Percentiles rank a stretch among this genome's conserved stretches.
phyloP scores from a whole-genome alignment of 2,888 invertebrate species.

The Melanophora roralis region DNA sequence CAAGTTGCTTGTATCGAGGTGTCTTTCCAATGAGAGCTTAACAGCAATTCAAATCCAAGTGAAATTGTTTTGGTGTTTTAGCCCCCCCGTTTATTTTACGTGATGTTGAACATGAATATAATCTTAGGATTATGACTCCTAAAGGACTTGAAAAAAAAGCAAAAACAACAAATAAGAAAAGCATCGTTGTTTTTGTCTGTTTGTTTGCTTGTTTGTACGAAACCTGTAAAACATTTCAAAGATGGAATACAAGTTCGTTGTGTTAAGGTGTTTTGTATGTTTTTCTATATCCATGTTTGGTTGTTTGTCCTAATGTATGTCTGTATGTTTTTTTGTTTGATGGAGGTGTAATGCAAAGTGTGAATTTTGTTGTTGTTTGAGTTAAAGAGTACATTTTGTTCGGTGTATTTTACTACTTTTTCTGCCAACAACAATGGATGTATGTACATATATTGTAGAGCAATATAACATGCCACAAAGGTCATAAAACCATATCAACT shows the following conservation, averaged over 20 bases:
- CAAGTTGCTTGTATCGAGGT: not conserved
- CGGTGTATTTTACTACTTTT: constrained; percentile 51
- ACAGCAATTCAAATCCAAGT: not conserved
- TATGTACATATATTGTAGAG: constrained; percentile 61
- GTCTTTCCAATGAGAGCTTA: not conserved
- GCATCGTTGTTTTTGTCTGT: not conserved
- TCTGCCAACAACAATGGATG: not conserved
- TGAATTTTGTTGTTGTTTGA: not conserved
- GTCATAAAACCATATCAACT: constrained; percentile 75
- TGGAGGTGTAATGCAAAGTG: not conserved
- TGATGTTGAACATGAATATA: constrained; percentile 71
- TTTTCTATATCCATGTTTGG: too few relatives aligned
- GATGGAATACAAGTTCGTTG: constrained; percentile 50
- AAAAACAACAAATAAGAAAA: constrained; percentile 45
- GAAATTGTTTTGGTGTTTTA: not conserved
- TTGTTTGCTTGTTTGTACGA: not conserved
- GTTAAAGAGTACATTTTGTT: constrained; percentile 66
- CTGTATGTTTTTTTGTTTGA: not conserved
- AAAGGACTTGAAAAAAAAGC: constrained; percentile 58
- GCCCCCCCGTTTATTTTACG: constrained; percentile 32
- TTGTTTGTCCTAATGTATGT: too few relatives aligned
- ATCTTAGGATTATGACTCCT: constrained; percentile 74
- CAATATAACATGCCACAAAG: constrained; percentile 73
- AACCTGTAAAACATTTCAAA: constrained; percentile 43
- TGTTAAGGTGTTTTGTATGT: constrained; percentile 36